These are phyloP conservation scores for Argopecten irradians DNA, from an alignment of 1,140 invertebrate genomes.

Conservation along the genomic window DNA sequence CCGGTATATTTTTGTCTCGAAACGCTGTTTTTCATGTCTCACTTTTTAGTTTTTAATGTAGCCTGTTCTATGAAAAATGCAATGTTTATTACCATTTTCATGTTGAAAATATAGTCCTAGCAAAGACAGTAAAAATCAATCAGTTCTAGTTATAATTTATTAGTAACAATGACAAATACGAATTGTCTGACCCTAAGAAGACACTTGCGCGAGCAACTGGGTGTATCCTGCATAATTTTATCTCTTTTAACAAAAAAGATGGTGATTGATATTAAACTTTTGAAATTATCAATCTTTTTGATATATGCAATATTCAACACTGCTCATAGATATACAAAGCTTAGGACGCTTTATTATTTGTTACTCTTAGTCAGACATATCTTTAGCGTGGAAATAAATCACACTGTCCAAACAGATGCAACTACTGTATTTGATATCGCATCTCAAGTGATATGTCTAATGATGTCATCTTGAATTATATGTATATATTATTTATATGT, in stretches of 20 bases:
- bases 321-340: neutral
- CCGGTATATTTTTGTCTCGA: too few species aligned
- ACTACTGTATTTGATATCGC: neutral
- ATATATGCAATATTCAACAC: neutral
- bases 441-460: neutral
- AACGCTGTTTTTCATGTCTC: too few species aligned
- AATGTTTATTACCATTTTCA: too few species aligned
- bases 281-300: neutral
- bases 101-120: too few species aligned
- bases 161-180: too few species aligned
- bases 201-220: neutral
- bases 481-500: neutral
- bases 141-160: too few species aligned
- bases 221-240: neutral
- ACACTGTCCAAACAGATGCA: neutral
- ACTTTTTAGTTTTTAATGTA: too few species aligned
- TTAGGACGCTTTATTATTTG: neutral
- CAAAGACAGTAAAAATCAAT: too few species aligned
- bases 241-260: neutral
- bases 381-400: neutral
- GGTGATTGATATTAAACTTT: neutral
- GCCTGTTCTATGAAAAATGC: too few species aligned
- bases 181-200: too few species aligned
- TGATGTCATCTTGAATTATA: neutral
- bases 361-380: neutral